Evolutionary conservation across 2,888 invertebrate genomes (phyloP), one percentile per base, ranked within the genome.

Genomic region (Torymus auratus): DNA sequence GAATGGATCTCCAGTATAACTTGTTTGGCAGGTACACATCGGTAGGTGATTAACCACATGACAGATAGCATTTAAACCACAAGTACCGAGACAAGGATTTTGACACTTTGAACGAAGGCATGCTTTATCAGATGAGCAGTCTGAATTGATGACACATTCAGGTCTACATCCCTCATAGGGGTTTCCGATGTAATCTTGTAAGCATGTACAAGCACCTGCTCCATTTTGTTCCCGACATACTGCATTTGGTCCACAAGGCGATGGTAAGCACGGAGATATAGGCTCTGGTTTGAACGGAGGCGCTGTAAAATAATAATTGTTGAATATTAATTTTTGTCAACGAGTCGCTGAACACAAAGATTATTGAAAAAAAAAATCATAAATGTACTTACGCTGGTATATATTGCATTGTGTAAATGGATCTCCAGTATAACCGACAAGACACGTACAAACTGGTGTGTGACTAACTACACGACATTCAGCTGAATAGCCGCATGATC

Each of bases 81-180:
- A 97, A 86, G 95, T 95, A 84, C 95, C 95, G 20, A 93, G 93
- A 86, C 97, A 97, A 5, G 97, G 97, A 90, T 97, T 94, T 15
- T 94, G 91, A 88, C 97, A 97, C 91, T 96, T 96, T 82, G 95
- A 95, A 84, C 94, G 93, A 55, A 95, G 92, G 88, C 97, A 97
- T 15, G 96, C 95, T 87, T 93, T 94, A 87, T 95, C 93, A 73
- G 93, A 91, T 0, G 94, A 91, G 89, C 97, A 97, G 86, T 97
- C 96, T 0, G 94, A 93, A 88, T 95, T 97, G 11, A 95, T 91
- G 0, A 96, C 93, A 90, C 97, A 97, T 91, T 96, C 96, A 4
- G 96, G 96, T 84, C 96, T 93, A 88, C 96, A 96, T 69, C 94
- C 94, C 76, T 93, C 92, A 72, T 91, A 91, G 0, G 92, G 92